phyloP scores from a whole-genome alignment of 2,113 vertebrate genomes.

The Mugil cephalus region DNA sequence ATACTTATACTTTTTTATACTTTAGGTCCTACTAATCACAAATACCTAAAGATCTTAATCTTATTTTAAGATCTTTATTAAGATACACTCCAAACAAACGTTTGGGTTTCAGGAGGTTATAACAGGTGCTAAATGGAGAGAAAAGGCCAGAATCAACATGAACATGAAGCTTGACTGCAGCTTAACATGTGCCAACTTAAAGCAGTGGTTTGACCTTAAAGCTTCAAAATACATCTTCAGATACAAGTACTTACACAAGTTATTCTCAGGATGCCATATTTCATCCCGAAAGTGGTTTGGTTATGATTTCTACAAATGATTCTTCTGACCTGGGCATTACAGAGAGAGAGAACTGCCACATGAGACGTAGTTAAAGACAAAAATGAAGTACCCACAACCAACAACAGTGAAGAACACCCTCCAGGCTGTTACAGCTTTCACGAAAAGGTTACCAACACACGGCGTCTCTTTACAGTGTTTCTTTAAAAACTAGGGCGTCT shows the following conservation, averaged over 20 bases:
- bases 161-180: not conserved
- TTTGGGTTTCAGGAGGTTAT: no score
- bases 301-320: conserved; percentile 3
- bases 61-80: no score
- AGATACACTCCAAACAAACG: no score
- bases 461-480: conserved; percentile 25
- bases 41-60: no score
- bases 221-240: not conserved
- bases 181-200: not conserved
- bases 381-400: conserved; percentile 2
- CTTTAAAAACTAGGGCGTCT: conserved; percentile 37
- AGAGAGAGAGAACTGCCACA: conserved; percentile 9
- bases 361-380: conserved; percentile 14
- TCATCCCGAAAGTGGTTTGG: not conserved
- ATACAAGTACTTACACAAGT: not conserved
- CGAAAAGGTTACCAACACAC: conserved; percentile 49
- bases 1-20: no score
- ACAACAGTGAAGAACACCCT: conserved; percentile 16
- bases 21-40: no score
- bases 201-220: not conserved
- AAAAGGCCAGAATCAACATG: not conserved
- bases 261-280: conserved; percentile 9
- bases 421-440: conserved; percentile 28
- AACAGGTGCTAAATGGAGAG: no score
- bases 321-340: not conserved